Evolutionary conservation across 2,888 invertebrate genomes (phyloP).

Genomic region (Theretra japonica): DNA sequence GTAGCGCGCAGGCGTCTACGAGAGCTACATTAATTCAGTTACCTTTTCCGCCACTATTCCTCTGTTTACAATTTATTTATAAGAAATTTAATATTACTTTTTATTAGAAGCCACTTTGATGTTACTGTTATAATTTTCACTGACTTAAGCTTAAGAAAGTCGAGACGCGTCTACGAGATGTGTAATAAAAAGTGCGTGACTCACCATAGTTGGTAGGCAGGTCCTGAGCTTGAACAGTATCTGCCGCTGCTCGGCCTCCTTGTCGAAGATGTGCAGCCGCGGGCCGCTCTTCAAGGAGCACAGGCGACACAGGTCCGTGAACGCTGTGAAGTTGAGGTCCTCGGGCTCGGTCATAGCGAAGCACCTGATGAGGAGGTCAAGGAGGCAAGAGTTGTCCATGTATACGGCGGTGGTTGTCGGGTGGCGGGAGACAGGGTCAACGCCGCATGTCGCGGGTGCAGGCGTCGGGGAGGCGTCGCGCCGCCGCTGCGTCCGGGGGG

Average conservation of each 20-base stretch:
- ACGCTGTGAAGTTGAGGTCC: constrained; percentile 88
- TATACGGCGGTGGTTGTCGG: constrained; percentile 77
- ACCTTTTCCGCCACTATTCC: constrained; percentile 58
- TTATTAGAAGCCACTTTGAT: constrained; percentile 35
- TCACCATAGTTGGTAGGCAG: constrained; percentile 88
- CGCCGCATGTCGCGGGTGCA: constrained; percentile 79
- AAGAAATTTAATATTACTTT: constrained; percentile 16
- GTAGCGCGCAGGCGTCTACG: constrained; percentile 81
- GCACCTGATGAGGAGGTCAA: constrained; percentile 85
- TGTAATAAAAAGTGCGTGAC: constrained; percentile 49
- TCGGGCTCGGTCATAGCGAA: constrained; percentile 87
- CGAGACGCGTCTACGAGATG: background rate
- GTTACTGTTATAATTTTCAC: constrained; percentile 33
- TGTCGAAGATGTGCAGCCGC: constrained; percentile 88
- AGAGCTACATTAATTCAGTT: constrained; percentile 43
- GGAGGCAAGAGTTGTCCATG: constrained; percentile 86
- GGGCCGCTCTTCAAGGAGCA: constrained; percentile 89
- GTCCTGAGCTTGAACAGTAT: constrained; percentile 88
- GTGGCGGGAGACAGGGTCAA: constrained; percentile 78
- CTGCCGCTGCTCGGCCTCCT: constrained; percentile 89
- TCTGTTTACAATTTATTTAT: constrained; percentile 35
- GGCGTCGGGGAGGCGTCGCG: constrained; percentile 78
- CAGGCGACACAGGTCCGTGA: constrained; percentile 88
- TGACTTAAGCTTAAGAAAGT: background rate
- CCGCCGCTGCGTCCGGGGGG: constrained; percentile 82